Evolutionary conservation across 2,888 invertebrate genomes (phyloP).

Genomic region (Hypena proboscidalis): DNA sequence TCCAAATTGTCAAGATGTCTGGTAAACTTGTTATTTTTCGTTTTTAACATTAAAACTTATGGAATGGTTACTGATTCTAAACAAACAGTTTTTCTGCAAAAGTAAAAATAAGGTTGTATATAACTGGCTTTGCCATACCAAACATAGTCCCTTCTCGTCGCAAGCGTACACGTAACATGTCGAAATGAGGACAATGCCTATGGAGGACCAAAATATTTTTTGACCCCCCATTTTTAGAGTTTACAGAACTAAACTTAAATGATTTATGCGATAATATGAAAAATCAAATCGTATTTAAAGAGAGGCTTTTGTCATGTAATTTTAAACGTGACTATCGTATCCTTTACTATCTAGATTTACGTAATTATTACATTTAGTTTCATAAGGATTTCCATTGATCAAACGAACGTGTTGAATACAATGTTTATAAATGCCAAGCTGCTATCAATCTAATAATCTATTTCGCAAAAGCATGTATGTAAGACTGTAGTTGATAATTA

Average conservation of each 20-base stretch:
- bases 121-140: too few relatives aligned
- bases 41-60: too few relatives aligned
- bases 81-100: too few relatives aligned
- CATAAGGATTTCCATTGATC: slow-evolving; percentile 19
- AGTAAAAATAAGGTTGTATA: too few relatives aligned
- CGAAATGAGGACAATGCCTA: slow-evolving; percentile 59
- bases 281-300: slow-evolving; percentile 47
- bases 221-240: slow-evolving; percentile 63
- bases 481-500: too few relatives aligned
- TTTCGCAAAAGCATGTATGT: too few relatives aligned
- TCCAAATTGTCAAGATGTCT: too few relatives aligned
- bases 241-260: slow-evolving; percentile 16
- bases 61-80: too few relatives aligned
- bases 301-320: slow-evolving; percentile 27
- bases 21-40: too few relatives aligned
- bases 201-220: slow-evolving; percentile 69
- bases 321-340: slow-evolving; percentile 47
- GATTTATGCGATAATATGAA: slow-evolving; percentile 24
- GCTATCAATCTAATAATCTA: slow-evolving; percentile 6
- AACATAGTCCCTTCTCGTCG: slow-evolving; percentile 67
- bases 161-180: slow-evolving; percentile 61
- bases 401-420: slow-evolving; percentile 51
- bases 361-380: slow-evolving; percentile 24
- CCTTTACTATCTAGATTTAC: slow-evolving; percentile 38
- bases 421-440: slow-evolving; percentile 5